Conservation (phyloP, 2,888 invertebrate species). For the Melanostoma mellinum region DNA sequence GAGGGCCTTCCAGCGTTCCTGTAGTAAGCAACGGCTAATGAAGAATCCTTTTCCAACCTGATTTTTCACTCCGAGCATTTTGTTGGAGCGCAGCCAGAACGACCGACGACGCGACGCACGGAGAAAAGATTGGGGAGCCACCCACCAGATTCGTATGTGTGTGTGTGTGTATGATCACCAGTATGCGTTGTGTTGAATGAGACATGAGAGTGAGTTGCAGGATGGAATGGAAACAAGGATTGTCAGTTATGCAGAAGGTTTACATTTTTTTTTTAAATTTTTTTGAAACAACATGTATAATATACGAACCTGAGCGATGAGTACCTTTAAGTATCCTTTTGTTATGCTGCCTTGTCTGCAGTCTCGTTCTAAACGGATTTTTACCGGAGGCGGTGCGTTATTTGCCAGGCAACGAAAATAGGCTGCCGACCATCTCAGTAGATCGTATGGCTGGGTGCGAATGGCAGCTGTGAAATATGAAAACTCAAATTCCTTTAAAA, state of each 20-base stretch:
- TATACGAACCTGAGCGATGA: conserved; percentile 87
- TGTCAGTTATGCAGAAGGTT: conserved; percentile 21
- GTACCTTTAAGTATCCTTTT: conserved; percentile 89
- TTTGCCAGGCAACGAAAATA: conserved; percentile 91
- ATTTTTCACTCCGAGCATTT: conserved; percentile 47
- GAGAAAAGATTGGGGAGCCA: conserved; percentile 22
- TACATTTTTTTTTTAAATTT: too few species aligned
- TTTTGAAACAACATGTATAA: background rate
- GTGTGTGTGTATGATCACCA: conserved; percentile 50
- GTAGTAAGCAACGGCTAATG: conserved; percentile 78
- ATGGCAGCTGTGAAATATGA: conserved; percentile 87
- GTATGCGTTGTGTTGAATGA: conserved; percentile 42
- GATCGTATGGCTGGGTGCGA: conserved; percentile 93
- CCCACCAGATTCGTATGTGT: conserved; percentile 37
- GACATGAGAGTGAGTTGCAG: conserved; percentile 3
- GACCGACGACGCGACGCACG: background rate
- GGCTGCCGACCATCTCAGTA: conserved; percentile 92
- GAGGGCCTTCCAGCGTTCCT: conserved; percentile 79
- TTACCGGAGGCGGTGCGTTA: conserved; percentile 91
- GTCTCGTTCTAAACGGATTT: conserved; percentile 89
- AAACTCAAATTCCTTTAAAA: conserved; percentile 34
- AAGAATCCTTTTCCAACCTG: conserved; percentile 77
- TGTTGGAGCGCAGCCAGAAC: background rate
- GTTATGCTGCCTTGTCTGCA: conserved; percentile 90
- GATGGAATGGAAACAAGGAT: conserved; percentile 16